Evolutionary conservation across 1,140 invertebrate genomes (phyloP), one percentile per base, ranked within the genome.

Genomic region (Polyergus mexicanus): DNA sequence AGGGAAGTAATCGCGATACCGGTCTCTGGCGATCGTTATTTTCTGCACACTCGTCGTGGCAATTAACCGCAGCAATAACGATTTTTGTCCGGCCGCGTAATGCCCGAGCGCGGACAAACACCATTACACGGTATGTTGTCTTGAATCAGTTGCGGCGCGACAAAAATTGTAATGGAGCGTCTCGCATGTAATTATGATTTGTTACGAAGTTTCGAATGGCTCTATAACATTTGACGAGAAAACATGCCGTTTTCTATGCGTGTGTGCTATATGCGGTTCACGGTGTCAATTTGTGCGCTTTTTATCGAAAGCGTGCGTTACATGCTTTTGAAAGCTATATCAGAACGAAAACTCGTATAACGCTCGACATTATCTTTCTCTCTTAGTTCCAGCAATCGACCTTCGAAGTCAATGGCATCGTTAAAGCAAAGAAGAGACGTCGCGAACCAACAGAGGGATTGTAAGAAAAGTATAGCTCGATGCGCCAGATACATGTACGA

Each of bases 41-140:
- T 86, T 86, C 77, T 63, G 78, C 66, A 65, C 77, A 72, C 75
- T 78, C 58, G 84, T 86, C 84, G 44, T 81, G 44, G 66, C 77
- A 86, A 86, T 86, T 86, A 86, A 72, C 85, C 68, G 68, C 54
- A 32, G 77, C 58, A 71, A 86, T 78, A 71, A 83, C 41, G 54
- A 83, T 78, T 85, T 77, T 78, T 85, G 72, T 77, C 62, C 63
- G 28, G 38, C 28, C 84, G 75, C 63, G 74, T 78, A 84, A 75
- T 77, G 81, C 58, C 8, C 71, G 81, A 62, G 72, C 51, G 22
- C 44, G 44, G 81, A 60, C 72, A 76, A 71, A 84, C 58, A 41
- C 32, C 22, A 77, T 75, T 65, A 51, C 38, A 63, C 47, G 13
- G 0, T 19, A 16, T 16, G 72, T 13, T 41, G 81, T 51, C 60